Evolutionary conservation across 92 coral and sea anemone genomes (phyloP).

Genomic region (Siderastrea siderea): DNA sequence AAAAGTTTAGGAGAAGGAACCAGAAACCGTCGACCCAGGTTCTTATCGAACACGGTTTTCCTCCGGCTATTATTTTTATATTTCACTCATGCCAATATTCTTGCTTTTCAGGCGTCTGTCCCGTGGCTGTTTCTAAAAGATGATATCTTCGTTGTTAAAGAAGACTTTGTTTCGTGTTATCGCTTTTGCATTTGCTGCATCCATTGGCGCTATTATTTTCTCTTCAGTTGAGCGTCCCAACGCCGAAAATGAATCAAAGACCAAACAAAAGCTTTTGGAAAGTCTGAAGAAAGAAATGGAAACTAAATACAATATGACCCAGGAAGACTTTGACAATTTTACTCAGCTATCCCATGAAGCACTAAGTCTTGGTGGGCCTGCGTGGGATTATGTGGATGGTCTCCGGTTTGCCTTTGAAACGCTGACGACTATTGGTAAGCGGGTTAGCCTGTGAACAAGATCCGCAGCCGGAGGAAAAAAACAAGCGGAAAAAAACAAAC

Average conservation of each 20-base stretch:
- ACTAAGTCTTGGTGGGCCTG: conserved; percentile 7
- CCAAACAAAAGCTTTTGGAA: not conserved
- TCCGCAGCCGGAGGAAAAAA: too few species aligned
- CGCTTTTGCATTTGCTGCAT: not conserved
- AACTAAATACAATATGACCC: conserved; percentile 20
- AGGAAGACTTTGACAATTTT: conserved; percentile 16
- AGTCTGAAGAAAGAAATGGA: conserved; percentile 14
- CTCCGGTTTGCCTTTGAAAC: conserved; percentile 49
- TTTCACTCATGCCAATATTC: too few species aligned
- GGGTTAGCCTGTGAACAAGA: not conserved
- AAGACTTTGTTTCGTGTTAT: conserved; percentile 25
- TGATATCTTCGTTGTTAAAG: not conserved
- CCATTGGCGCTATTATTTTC: conserved; percentile 18
- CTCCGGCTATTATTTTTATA: too few species aligned
- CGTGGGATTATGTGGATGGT: conserved; percentile 37
- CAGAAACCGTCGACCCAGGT: too few species aligned
- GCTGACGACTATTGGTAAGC: conserved; percentile 49
- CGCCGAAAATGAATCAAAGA: conserved; percentile 1
- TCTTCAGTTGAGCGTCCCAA: conserved; percentile 23
- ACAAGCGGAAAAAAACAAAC: too few species aligned
- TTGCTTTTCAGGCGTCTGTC: not conserved
- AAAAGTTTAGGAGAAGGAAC: too few species aligned
- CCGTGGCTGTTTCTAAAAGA: not conserved
- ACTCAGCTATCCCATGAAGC: conserved; percentile 5
- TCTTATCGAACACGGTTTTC: too few species aligned